Base-by-base conservation (phyloP, 1,140 invertebrate genomes). In the Hydropsyche tenuis region DNA sequence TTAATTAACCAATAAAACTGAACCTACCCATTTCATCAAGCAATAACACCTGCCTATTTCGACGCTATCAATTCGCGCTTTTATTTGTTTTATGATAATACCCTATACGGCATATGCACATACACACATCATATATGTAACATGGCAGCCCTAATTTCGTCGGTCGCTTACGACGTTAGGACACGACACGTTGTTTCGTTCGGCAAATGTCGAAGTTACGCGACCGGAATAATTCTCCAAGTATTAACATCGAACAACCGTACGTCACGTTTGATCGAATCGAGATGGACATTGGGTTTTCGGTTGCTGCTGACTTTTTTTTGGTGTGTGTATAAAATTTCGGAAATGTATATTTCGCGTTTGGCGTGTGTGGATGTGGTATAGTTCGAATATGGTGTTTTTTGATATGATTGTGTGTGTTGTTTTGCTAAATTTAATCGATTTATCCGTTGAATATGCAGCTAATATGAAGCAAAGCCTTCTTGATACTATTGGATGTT, bases 221-320 rank as follows among this genome's bases (percentile, higher is more conserved):
- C 51, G 23, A 42, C 20, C 9, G 46, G 75, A 72, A 77, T 74
- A 74, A 73, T 73, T 77, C 72, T 72, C 23, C 72, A 72, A 69
- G 60, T 27, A 73, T 76, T 76, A 76, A 27, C 75, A 77, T 77
- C 75, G 46, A 53, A 74, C 74, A 45, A 73, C 73, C 69, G 74
- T 77, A 51, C 60, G 64, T 77, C 75, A 74, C 48, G 20, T 16
- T 63, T 30, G 48, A 65, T 22, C 56, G 56, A 60, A 22, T 60
- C 56, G 56, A 20, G 9, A 22, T 53, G 11, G 51, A 56, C 51
- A 20, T 16, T 56, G 5, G 6, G 4, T 3, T 48, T 16, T 48
- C 11, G 3, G 45, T 16, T 16, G 4, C 2, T 48, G 3, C 4
- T 16, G 2, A 48, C 3, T n/a, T 48, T n/a, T 48, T 16, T 16